Conservation (phyloP, 2,888 invertebrate genomes). For the Diaphora mendica region DNA sequence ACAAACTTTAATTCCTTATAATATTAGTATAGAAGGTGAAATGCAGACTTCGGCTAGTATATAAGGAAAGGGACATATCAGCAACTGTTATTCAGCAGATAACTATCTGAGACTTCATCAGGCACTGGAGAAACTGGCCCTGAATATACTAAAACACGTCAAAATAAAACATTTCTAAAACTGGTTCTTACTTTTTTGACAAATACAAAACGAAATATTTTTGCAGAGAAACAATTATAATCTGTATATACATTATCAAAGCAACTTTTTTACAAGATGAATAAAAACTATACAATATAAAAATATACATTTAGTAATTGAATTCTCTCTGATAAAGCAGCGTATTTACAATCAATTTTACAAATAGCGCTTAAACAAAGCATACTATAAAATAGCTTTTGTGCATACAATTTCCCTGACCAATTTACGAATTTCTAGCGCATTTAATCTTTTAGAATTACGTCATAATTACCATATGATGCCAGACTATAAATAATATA, state of each 20-base stretch:
- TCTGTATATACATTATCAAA: not conserved
- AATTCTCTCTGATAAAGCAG: not conserved
- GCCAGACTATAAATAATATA: slow-evolving; percentile 23
- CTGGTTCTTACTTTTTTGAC: not conserved
- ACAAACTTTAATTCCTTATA: too few relatives aligned
- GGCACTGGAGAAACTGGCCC: too few relatives aligned
- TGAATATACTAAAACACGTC: too few relatives aligned
- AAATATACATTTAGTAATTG: not conserved
- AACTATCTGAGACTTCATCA: too few relatives aligned
- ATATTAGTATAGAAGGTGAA: too few relatives aligned
- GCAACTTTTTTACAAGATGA: not conserved
- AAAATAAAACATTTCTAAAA: not conserved
- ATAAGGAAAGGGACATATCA: too few relatives aligned
- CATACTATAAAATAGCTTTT: not conserved
- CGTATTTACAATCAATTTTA: not conserved
- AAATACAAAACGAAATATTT: not conserved
- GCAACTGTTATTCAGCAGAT: too few relatives aligned
- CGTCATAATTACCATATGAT: slow-evolving; percentile 28
- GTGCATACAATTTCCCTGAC: not conserved
- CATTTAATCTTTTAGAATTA: slow-evolving; percentile 45
- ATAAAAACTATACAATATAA: not conserved
- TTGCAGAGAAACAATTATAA: not conserved
- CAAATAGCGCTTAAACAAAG: not conserved
- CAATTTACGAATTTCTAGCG: slow-evolving; percentile 38
- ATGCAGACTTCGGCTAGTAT: too few relatives aligned